A percentile compares a stretch with the other conserved stretches of the same genome.
phyloP scores from a whole-genome alignment of 1,140 invertebrate genomes.

The Lordiphosa mommai region DNA sequence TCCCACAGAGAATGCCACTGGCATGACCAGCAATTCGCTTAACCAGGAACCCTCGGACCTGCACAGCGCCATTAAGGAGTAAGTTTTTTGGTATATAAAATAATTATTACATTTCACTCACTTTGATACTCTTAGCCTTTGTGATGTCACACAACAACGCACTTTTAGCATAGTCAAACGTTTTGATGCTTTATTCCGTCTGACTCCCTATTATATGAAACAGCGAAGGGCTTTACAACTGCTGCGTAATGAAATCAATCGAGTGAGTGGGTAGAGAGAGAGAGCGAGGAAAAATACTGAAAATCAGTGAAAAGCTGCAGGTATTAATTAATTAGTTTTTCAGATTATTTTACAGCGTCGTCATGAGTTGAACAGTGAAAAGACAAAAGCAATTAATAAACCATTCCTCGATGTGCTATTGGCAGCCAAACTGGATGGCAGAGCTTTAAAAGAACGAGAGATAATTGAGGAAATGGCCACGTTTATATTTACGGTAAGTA shows the following conservation, averaged over 20 bases:
- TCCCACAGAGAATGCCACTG: conserved; percentile 63
- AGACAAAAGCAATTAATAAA: conserved; percentile 8
- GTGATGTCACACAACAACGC: conserved; percentile 65
- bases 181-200: conserved; percentile 65
- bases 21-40: conserved; percentile 48
- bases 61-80: conserved; percentile 65
- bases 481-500: conserved; percentile 86
- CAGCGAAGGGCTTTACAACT: conserved; percentile 48
- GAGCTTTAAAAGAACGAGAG: conserved; percentile 83
- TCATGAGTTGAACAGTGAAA: conserved; percentile 12
- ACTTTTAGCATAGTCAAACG: conserved; percentile 75
- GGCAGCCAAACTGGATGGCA: conserved; percentile 80
- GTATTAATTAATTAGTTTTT: background rate
- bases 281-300: background rate
- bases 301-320: too few species aligned
- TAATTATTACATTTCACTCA: background rate
- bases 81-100: too few species aligned
- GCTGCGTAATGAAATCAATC: conserved; percentile 40
- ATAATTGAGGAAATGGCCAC: conserved; percentile 86
- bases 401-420: conserved; percentile 65
- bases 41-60: conserved; percentile 60
- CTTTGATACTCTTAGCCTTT: conserved; percentile 30
- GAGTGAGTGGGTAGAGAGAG: conserved; percentile 17
- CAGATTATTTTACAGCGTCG: conserved; percentile 51
- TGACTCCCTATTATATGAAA: conserved; percentile 67